Base-by-base conservation (phyloP, 2,888 invertebrate genomes). In the Chirona hameri region DNA sequence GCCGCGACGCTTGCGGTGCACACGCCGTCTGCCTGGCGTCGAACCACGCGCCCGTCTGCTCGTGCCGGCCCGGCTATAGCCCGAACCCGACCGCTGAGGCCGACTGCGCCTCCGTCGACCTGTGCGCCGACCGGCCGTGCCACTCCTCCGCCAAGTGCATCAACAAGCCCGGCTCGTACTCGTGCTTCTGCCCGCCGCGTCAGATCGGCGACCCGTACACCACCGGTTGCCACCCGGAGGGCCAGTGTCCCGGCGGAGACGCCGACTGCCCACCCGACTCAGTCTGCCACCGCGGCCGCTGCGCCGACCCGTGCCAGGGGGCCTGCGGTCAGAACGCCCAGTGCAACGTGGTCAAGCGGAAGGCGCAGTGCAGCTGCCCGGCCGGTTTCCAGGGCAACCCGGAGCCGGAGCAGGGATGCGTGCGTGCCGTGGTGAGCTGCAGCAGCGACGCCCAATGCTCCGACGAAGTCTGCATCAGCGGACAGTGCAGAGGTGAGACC, bases 21-120 rank as follows among this genome's bases (percentile, higher is more conserved):
- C 95, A 96, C 88, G 95, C 96, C 15, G 94, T 96, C 27, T 97
- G 97, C 87, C 92, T 96, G 85, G 93, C 94, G 10, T 95, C 95
- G 88, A 93, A 94, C 86, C 95, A 96, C 87, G 93, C 92, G 87
- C 91, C 93, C 15, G 91, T 91, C 29, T 97, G 97, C 86, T 94
- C 95, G 87, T 97, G 97, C 87, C 95, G 95, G 60, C 93, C 93
- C 55, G 96, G 96, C 18, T 94, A 91, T 87, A 91, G 90, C 86
- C 91, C 94, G 2, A 93, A 95, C 87, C 95, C 96, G 3, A 88
- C 94, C 52, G 92, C 96, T n/a, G 96, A 96, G 86, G 91, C 95
- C 21, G 93, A 92, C 86, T 96, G 96, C 87, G 90, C 91, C 82
- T 90, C 91, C 84, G 84, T 85, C 18, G 85, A 87, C 80, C 84